Percentiles rank a stretch among this genome's conserved stretches.
These are phyloP conservation scores for Zaprionus ghesquierei DNA, from an alignment of 1,140 invertebrate genomes.

Conservation along the genomic window DNA sequence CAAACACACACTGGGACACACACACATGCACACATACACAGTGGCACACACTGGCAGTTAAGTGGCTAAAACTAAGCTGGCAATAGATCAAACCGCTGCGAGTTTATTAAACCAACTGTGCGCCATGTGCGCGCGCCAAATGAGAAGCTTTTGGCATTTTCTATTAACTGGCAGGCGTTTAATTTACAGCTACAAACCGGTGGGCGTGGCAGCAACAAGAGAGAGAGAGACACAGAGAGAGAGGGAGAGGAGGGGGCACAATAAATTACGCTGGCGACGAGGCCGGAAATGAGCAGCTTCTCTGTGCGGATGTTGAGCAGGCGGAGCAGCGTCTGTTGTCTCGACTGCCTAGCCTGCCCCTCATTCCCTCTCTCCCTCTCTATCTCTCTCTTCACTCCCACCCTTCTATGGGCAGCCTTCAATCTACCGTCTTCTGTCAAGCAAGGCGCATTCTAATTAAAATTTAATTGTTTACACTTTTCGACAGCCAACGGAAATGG, in stretches of 20 bases:
- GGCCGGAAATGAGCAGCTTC: constrained; percentile 57
- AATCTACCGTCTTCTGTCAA: constrained; percentile 45
- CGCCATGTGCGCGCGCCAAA: constrained; percentile 60
- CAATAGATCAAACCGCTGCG: constrained; percentile 71
- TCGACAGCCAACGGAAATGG: constrained; percentile 65
- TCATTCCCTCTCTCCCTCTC: too few species aligned
- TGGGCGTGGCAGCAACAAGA: not conserved
- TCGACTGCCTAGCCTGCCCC: not conserved
- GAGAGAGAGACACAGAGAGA: not conserved
- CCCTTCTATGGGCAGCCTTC: not conserved
- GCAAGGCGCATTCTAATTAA: constrained; percentile 74
- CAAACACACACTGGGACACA: not conserved
- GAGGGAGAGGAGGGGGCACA: not conserved
- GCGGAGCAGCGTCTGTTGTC: constrained; percentile 16
- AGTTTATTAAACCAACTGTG: constrained; percentile 52
- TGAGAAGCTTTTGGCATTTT: constrained; percentile 71
- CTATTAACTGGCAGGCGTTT: constrained; percentile 72
- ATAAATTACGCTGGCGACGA: constrained; percentile 64
- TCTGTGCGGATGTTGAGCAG: constrained; percentile 32
- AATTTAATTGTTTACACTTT: constrained; percentile 81
- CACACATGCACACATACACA: not conserved
- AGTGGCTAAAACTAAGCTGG: constrained; percentile 75
- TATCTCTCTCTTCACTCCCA: not conserved
- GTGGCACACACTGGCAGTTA: constrained; percentile 51
- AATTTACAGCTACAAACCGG: constrained; percentile 55